Base-by-base conservation (phyloP, 2,888 invertebrate genomes). In the Emmelina monodactyla region DNA sequence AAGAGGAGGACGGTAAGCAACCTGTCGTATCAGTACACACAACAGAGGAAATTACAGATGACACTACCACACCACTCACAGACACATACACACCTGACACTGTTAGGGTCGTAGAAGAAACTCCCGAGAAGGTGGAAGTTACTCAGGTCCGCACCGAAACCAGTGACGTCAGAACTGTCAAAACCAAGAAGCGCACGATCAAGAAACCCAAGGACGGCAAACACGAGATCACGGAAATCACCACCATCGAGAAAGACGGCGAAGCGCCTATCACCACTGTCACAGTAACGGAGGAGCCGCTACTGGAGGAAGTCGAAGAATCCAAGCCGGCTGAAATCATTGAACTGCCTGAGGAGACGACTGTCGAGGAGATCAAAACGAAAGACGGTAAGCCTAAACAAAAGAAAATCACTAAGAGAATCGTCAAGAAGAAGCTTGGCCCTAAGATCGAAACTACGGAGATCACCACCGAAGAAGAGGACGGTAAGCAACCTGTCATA, bases 11-110 rank as follows among this genome's bases (percentile, higher is more conserved):
- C 11, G 41, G 45, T 25, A 34, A 42, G 33, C 53, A 50, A 40
- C 57, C 79, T 45, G 47, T 73, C 50, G 54, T 65, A 37, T 43
- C 68, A 2, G 62, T 75, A 45, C 52, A 64, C 32, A 58, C 60
- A 30, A 49, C 66, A 43, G 22, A 58, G 50, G 34, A 58, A 22
- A 3, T 55, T 9, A 46, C 45, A 50, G 43, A 38, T 47, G 50
- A 40, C 36, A 56, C 40, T 55, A 68, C 25, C n/a, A 43, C 19
- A 19, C 19, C 19, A 9, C 19, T 19, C 5, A 19, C 19, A 19
- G 5, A 19, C 5, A 19, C 19, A 19, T 19, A 19, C 19, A 19
- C 19, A 19, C 19, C 19, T 6, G 19, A 19, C 19, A 19, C 19
- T 6, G 19, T 9, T 19, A 19, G 19, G 19, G 19, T 31, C 37